Percentiles rank a stretch among this genome's conserved stretches.
Conservation (phyloP, 2,113 vertebrate species). For the Cnemophilus loriae region DNA sequence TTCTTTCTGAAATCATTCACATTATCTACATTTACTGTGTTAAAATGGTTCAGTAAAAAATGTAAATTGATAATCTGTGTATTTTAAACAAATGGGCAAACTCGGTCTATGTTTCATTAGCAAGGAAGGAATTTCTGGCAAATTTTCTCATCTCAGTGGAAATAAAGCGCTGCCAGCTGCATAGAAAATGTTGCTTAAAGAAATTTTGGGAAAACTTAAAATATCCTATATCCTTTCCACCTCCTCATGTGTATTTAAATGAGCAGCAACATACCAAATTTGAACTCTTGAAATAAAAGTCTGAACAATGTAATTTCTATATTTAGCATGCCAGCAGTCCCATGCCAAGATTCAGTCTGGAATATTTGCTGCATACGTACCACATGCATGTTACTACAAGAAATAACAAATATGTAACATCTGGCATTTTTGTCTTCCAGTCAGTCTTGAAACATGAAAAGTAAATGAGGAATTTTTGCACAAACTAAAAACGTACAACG, state of each 20-base stretch:
- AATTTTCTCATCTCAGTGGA: neutral
- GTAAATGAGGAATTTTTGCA: neutral
- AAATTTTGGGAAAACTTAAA: neutral
- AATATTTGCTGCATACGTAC: neutral
- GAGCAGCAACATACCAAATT: neutral
- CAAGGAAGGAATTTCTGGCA: neutral
- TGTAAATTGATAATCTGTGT: neutral
- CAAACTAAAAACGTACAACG: neutral
- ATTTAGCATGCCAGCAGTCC: neutral
- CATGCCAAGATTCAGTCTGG: neutral
- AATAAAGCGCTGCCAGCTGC: neutral
- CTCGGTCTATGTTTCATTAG: neutral
- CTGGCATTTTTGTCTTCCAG: neutral
- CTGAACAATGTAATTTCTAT: slow-evolving; percentile 21
- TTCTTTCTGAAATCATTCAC: neutral
- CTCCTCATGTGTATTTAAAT: neutral
- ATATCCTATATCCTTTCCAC: neutral
- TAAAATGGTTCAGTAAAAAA: neutral
- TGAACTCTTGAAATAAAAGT: neutral
- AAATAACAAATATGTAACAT: neutral
- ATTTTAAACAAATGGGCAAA: neutral
- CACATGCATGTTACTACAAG: neutral
- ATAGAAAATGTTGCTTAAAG: neutral
- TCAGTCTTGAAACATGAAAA: neutral
- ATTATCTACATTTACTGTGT: neutral